Conservation (phyloP, 2,888 invertebrate species). For the Drosophila robusta region DNA sequence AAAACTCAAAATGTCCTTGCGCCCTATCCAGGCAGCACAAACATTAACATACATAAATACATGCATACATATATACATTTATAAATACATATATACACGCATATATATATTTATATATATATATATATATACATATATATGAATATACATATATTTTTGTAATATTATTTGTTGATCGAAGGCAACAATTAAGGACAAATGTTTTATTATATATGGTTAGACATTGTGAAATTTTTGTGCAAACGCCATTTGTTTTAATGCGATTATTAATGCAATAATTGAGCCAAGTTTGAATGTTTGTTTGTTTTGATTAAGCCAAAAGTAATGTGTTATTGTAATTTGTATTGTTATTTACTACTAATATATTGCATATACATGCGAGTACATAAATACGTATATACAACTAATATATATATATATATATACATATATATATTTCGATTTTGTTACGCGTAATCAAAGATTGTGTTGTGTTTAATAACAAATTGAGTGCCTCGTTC, state of each 20-base stretch:
- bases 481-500: constrained; percentile 75
- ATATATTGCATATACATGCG: constrained; percentile 55
- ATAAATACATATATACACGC: constrained; percentile 25
- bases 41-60: constrained; percentile 26
- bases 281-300: constrained; percentile 61
- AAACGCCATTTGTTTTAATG: constrained; percentile 55
- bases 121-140: constrained; percentile 34
- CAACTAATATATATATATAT: constrained; percentile 20
- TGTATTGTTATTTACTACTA: constrained; percentile 78
- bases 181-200: constrained; percentile 59
- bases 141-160: constrained; percentile 67
- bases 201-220: constrained; percentile 56
- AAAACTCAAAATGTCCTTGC: constrained; percentile 49
- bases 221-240: constrained; percentile 45
- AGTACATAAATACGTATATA: constrained; percentile 19
- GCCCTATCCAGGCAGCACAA: constrained; percentile 28
- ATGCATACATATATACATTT: constrained; percentile 37
- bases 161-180: constrained; percentile 71
- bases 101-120: constrained; percentile 12
- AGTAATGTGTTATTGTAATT: constrained; percentile 79
- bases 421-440: constrained; percentile 38
- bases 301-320: constrained; percentile 75
- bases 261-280: constrained; percentile 57
- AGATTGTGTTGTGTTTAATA: constrained; percentile 52
- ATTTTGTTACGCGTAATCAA: constrained; percentile 53